Evolutionary conservation across 2,888 invertebrate genomes (phyloP).

Genomic region (Clistopyga incitator): DNA sequence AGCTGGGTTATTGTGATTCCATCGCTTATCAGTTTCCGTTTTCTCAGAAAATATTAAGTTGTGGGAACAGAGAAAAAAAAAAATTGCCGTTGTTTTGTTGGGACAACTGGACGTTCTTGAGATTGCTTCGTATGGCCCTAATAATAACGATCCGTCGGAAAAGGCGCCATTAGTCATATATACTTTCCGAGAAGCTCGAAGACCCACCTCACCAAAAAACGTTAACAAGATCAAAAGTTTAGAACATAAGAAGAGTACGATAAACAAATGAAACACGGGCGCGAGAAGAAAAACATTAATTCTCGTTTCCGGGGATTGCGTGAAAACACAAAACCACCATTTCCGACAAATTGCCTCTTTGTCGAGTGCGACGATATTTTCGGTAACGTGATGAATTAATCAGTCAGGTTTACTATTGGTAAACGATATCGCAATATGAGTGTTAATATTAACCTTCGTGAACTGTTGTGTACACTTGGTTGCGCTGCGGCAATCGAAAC

Average conservation of each 20-base stretch:
- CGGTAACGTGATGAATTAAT: background rate
- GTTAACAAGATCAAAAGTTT: background rate
- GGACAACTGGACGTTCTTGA: conserved; percentile 3
- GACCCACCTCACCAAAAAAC: background rate
- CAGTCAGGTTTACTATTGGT: background rate
- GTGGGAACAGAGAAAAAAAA: background rate
- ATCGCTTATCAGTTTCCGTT: background rate
- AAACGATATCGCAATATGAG: background rate
- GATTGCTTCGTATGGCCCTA: conserved; percentile 2
- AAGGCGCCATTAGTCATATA: conserved; percentile 47
- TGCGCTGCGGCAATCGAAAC: conserved; percentile 13
- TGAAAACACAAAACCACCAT: conserved; percentile 24
- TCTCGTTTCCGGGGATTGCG: background rate
- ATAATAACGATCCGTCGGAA: conserved; percentile 43
- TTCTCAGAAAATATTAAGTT: background rate
- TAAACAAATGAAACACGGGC: background rate
- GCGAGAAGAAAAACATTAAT: background rate
- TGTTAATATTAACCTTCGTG: conserved; percentile 61
- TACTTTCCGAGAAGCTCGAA: background rate
- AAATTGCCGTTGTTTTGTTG: background rate
- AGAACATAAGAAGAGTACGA: too few species aligned
- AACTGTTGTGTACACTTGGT: conserved; percentile 20
- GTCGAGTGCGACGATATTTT: background rate
- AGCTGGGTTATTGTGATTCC: background rate
- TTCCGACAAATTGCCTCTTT: conserved; percentile 9